Evolutionary conservation across 2,113 vertebrate species (phyloP).

Genomic region (Uropsilus gracilis): DNA sequence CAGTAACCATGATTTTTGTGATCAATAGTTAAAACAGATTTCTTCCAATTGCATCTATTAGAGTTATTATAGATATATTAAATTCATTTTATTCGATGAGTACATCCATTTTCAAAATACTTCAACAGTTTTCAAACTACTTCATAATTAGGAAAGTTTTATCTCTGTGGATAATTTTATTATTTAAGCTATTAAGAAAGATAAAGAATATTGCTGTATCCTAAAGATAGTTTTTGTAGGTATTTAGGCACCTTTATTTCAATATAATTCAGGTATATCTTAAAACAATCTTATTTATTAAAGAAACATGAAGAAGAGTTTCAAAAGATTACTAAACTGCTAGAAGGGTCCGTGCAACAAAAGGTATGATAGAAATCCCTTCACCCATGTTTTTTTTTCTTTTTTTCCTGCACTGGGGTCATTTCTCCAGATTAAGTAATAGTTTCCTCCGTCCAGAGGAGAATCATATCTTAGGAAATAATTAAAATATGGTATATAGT

Average conservation of each 20-base stretch:
- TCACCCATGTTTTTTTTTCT: too few relatives aligned
- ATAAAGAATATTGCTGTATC: background rate
- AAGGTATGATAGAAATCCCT: background rate
- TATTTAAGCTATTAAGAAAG: background rate
- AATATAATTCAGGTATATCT: background rate
- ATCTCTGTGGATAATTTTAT: background rate
- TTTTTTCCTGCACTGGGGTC: background rate
- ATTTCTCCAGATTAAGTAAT: background rate
- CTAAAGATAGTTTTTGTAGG: background rate
- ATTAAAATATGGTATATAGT: background rate
- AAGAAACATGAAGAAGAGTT: background rate
- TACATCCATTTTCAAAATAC: background rate
- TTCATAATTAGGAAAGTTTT: background rate
- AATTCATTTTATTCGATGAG: background rate
- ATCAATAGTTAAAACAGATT: background rate
- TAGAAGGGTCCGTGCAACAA: background rate
- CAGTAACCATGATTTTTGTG: background rate
- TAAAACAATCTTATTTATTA: background rate
- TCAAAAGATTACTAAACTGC: background rate
- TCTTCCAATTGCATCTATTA: background rate
- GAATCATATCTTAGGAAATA: background rate
- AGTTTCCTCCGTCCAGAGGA: background rate
- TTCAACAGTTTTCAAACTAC: background rate
- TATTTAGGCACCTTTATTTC: background rate
- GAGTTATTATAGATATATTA: background rate